Evolutionary conservation across 53 echinoderm and acorn worm species (phyloP).

Genomic region (Temnopleurus reevesii): DNA sequence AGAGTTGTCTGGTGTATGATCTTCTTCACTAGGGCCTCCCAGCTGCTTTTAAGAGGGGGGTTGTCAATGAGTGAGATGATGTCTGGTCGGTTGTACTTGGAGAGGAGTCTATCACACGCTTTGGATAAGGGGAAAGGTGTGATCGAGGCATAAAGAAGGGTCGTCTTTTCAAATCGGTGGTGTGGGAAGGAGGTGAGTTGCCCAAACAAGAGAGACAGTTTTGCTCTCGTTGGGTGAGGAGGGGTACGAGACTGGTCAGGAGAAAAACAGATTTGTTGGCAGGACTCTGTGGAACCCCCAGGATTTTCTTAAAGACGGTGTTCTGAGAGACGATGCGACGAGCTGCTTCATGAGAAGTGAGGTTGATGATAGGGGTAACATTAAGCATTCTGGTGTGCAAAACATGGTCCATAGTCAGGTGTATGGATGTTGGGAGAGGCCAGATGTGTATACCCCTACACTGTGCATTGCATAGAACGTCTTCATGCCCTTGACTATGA

Average conservation of each 20-base stretch:
- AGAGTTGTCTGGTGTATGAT: not conserved
- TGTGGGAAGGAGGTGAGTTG: not conserved
- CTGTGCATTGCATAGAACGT: not conserved
- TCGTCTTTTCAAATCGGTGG: not conserved
- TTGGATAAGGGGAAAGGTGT: not conserved
- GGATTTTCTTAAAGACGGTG: constrained; percentile 2
- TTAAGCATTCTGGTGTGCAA: not conserved
- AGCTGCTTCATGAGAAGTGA: not conserved
- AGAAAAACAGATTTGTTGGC: not conserved
- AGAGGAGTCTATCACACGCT: not conserved
- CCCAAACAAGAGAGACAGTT: not conserved
- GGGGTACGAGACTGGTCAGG: not conserved
- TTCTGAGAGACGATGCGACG: not conserved
- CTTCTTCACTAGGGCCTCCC: not conserved
- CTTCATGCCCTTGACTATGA: not conserved
- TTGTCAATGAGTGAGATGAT: not conserved
- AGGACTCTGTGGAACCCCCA: not conserved
- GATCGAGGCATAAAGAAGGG: not conserved
- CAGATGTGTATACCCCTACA: not conserved
- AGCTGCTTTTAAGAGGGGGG: not conserved
- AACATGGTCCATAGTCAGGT: not conserved
- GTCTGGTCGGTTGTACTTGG: not conserved
- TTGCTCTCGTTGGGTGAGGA: not conserved
- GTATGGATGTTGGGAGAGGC: not conserved
- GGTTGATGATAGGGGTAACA: not conserved